Evolutionary conservation across 2,797 vertebrate genomes (phyloP), one percentile per base, ranked within the genome.

Genomic region (Heliangelus exortis): DNA sequence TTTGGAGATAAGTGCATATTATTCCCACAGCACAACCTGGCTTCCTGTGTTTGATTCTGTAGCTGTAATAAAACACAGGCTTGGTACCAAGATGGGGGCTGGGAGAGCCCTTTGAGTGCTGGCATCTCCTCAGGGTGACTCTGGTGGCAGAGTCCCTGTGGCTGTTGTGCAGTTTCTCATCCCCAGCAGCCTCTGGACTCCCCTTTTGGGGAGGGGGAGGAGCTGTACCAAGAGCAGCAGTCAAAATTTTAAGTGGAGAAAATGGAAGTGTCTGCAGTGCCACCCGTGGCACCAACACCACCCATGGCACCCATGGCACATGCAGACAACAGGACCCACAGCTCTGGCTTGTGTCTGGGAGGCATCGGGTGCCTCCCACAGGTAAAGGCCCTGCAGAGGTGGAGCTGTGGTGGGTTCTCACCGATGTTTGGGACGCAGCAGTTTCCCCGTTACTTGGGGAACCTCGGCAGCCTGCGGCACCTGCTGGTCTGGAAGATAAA

Each of bases 181-280:
- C 53, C 51, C 19, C 16, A 57, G 29, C 66, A 69, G 19, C 6
- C 20, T 83, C 33, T 1, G 5, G n/a, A 10, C 26, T 55, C 57
- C 34, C 14, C 5, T 45, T 12, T 21, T 1, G 1, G 10, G 23
- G n/a, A 29, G 13, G 1, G 10, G 23, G n/a, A 29, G 13, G 25
- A 21, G 26, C 33, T 1, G 33, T 31, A 23, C 20, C 23, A 22
- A 47, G 54, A 67, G 41, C 71, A 63, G 65, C 43, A 20, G 57
- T 20, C 23, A 26, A 9, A 41, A 5, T 15, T 79, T 66, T 6
- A 16, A 45, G 2, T 20, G 33, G 75, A 48, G 88, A 58, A 34
- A 10, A 31, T n/a, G 55, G 14, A 15, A 34, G 19, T 14, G 16
- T 55, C 59, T 53, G 2, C 67, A 67, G 36, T 19, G 28, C 20